Evolutionary conservation across 2,797 vertebrate species (phyloP).

Genomic region (Myotis pilosus): DNA sequence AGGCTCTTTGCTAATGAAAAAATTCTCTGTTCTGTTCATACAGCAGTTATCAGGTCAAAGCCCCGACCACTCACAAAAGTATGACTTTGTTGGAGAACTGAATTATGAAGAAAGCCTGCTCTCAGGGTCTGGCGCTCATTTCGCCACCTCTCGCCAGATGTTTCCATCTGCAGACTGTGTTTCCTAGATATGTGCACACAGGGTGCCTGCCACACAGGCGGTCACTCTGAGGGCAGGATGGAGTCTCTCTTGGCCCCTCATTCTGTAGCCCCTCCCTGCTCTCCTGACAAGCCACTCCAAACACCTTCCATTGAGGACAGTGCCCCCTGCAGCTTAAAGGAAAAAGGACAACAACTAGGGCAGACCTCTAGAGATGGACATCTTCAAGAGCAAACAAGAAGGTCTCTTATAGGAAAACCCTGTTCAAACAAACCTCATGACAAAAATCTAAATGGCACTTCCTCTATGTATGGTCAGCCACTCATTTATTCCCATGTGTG

Average conservation of each 20-base stretch:
- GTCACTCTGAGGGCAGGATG: neutral
- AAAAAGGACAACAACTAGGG: neutral
- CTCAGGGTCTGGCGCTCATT: neutral
- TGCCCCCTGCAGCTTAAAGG: neutral
- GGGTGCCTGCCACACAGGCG: neutral
- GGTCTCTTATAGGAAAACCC: neutral
- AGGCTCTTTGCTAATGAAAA: neutral
- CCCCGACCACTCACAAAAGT: neutral
- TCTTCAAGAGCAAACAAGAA: neutral
- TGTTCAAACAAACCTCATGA: neutral
- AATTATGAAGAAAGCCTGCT: neutral
- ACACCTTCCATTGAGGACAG: neutral
- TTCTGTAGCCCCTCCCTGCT: neutral
- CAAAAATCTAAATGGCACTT: neutral
- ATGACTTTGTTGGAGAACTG: neutral
- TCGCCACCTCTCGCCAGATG: neutral
- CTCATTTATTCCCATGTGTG: neutral
- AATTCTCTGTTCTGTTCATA: neutral
- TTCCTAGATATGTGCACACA: neutral
- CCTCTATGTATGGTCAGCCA: neutral
- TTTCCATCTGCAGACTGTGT: neutral
- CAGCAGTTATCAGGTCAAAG: neutral
- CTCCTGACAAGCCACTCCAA: neutral
- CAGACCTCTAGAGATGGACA: neutral
- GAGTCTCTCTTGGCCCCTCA: neutral